phyloP scores from a whole-genome alignment of 2,888 invertebrate genomes.

The Pherbina coryleti region DNA sequence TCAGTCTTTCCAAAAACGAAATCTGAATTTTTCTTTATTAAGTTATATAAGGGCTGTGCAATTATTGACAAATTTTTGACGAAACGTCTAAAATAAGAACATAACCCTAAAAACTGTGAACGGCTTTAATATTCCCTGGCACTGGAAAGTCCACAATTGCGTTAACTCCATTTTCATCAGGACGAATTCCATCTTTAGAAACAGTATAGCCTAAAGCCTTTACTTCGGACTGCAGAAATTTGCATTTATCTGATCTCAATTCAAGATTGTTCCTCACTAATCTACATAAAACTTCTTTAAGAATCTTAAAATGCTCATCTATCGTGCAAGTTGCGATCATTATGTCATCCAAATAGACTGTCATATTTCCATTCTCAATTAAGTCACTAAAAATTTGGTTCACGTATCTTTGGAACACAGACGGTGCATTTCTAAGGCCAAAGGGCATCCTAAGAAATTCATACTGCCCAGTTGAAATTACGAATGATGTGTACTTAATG shows the following conservation, averaged over 20 bases:
- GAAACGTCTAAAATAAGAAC: slow-evolving; percentile 45
- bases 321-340: slow-evolving; percentile 44
- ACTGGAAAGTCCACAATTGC: background rate
- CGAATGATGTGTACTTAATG: background rate
- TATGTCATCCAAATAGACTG: slow-evolving; percentile 53
- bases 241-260: background rate
- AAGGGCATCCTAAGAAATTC: slow-evolving; percentile 39
- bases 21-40: slow-evolving; percentile 41
- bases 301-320: slow-evolving; percentile 39
- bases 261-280: slow-evolving; percentile 21
- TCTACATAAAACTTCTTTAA: slow-evolving; percentile 42
- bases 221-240: slow-evolving; percentile 43
- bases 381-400: slow-evolving; percentile 37
- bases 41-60: slow-evolving; percentile 38
- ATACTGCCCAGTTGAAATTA: background rate
- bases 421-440: slow-evolving; percentile 32
- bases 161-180: background rate
- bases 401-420: background rate
- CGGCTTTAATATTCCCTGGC: slow-evolving; percentile 12
- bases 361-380: slow-evolving; percentile 33
- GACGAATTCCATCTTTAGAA: background rate
- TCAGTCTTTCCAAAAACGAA: slow-evolving; percentile 42
- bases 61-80: slow-evolving; percentile 42
- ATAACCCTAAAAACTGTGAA: slow-evolving; percentile 39
- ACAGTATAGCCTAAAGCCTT: slow-evolving; percentile 50